These are phyloP conservation scores for Neoascia interrupta DNA, from an alignment of 2,888 invertebrate species.

Conservation along the genomic window DNA sequence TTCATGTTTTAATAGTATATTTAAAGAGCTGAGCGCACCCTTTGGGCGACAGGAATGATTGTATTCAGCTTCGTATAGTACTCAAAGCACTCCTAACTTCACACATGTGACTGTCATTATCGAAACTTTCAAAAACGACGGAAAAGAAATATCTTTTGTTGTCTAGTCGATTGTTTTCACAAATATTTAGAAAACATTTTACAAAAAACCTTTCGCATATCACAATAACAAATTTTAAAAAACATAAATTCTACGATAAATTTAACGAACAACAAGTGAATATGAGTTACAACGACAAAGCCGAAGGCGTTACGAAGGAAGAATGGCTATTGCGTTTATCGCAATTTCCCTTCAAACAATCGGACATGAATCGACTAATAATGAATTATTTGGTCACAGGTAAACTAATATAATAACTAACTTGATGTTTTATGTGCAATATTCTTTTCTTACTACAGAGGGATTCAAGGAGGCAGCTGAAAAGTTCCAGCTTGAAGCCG, in stretches of 20 bases:
- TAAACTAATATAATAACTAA: conserved; percentile 76
- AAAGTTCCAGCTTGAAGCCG: conserved; percentile 97
- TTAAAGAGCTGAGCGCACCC: too few relatives aligned
- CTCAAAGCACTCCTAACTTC: conserved; percentile 11
- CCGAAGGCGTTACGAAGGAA: conserved; percentile 77
- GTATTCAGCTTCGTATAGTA: too few relatives aligned
- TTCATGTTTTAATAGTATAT: too few relatives aligned
- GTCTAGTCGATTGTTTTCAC: conserved; percentile 54
- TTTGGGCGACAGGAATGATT: too few relatives aligned
- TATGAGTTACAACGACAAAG: conserved; percentile 79
- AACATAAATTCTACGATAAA: background rate
- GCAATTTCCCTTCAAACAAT: conserved; percentile 88
- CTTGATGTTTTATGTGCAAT: background rate
- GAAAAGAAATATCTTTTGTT: conserved; percentile 52
- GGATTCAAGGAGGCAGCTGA: conserved; percentile 98
- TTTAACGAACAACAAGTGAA: conserved; percentile 52
- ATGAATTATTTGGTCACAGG: conserved; percentile 99
- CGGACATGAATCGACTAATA: conserved; percentile 97
- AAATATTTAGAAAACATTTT: conserved; percentile 19
- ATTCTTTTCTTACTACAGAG: conserved; percentile 81
- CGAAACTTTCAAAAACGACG: conserved; percentile 5
- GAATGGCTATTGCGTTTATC: conserved; percentile 79
- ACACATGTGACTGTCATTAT: conserved; percentile 34
- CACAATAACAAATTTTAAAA: background rate
- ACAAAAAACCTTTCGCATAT: too few relatives aligned